These are phyloP conservation scores for Scomber scombrus DNA, from an alignment of 2,113 vertebrate genomes.

Conservation along the genomic window DNA sequence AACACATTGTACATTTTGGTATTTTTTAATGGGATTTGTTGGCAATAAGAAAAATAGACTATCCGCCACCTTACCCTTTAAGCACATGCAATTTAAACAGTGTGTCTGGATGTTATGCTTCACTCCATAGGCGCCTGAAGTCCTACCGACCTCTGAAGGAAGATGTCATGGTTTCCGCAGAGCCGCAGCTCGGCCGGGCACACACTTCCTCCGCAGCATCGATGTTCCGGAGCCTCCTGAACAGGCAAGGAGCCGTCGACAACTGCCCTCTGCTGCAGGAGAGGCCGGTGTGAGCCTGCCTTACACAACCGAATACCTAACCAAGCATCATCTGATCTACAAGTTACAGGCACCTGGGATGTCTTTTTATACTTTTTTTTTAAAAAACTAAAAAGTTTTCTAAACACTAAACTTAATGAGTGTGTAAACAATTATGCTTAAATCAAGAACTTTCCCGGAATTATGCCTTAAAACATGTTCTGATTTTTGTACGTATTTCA, in stretches of 20 bases:
- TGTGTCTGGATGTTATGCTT: background rate
- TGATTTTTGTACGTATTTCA: conserved; percentile 46
- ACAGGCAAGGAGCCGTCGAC: conserved; percentile 74
- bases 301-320: conserved; percentile 17
- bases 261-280: conserved; percentile 87
- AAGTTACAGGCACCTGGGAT: conserved; percentile 10
- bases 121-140: conserved; percentile 81
- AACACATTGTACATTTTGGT: background rate
- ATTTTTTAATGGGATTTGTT: background rate
- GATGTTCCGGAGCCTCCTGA: conserved; percentile 83
- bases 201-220: conserved; percentile 69
- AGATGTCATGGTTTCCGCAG: conserved; percentile 25
- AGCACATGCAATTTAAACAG: background rate
- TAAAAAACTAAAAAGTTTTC: conserved; percentile 31
- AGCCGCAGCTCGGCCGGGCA: conserved; percentile 27
- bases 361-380: conserved; percentile 70
- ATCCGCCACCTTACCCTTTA: too few relatives aligned
- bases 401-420: conserved; percentile 18
- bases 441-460: conserved; percentile 22
- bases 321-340: conserved; percentile 13
- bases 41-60: too few relatives aligned
- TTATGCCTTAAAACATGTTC: background rate
- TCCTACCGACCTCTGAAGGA: conserved; percentile 75
- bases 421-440: conserved; percentile 33
- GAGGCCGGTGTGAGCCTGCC: conserved; percentile 78